Percentiles rank a stretch among this genome's conserved stretches.
Conservation (phyloP, 2,888 invertebrate genomes). For the Eristalis arbustorum region DNA sequence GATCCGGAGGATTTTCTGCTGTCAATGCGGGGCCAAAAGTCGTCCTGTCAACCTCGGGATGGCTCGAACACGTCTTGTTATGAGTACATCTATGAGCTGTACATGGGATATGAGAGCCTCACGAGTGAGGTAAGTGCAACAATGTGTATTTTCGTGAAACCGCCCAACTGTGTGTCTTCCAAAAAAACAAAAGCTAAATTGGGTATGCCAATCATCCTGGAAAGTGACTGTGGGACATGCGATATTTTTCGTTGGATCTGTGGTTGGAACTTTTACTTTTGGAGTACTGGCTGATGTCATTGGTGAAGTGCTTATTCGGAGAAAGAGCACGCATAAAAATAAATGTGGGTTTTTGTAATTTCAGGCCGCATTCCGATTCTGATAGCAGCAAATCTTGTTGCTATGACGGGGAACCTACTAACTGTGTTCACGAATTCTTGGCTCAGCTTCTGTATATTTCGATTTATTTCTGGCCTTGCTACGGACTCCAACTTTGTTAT, state of each 20-base stretch:
- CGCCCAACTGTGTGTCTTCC: conserved; percentile 56
- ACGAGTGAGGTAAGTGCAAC: conserved; percentile 82
- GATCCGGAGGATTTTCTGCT: conserved; percentile 2
- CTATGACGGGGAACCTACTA: conserved; percentile 81
- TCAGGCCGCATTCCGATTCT: conserved; percentile 82
- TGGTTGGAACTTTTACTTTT: conserved; percentile 82
- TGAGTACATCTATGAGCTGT: conserved; percentile 82
- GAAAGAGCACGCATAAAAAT: background rate
- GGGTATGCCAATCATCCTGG: conserved; percentile 84
- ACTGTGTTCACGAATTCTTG: conserved; percentile 81
- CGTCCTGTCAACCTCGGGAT: conserved; percentile 4
- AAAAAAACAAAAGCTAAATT: conserved; percentile 75
- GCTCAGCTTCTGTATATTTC: conserved; percentile 80
- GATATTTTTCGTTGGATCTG: conserved; percentile 84
- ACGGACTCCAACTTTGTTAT: conserved; percentile 83
- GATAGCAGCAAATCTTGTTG: conserved; percentile 81
- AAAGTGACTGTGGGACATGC: conserved; percentile 83
- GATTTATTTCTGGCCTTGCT: conserved; percentile 83
- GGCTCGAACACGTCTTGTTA: conserved; percentile 74
- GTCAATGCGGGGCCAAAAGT: conserved; percentile 1
- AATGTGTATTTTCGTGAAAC: background rate
- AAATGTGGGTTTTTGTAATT: background rate
- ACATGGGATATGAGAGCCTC: conserved; percentile 82
- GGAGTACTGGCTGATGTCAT: conserved; percentile 83
- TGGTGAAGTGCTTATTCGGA: conserved; percentile 73